Conservation (phyloP, 2,113 vertebrate genomes). For the Ovibos moschatus region DNA sequence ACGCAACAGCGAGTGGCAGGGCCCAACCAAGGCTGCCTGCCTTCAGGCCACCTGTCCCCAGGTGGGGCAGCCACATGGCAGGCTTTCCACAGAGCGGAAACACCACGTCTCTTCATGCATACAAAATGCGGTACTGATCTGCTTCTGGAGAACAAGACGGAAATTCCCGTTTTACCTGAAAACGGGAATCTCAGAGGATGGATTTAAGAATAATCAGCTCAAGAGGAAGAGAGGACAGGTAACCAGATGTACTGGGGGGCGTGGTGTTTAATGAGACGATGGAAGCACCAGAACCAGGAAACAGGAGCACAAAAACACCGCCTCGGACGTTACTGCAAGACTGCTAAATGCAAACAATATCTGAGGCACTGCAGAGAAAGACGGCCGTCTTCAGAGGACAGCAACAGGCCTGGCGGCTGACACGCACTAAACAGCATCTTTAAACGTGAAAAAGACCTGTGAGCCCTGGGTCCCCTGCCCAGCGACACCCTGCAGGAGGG, state of each 20-base stretch:
- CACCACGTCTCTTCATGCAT: rapidly evolving
- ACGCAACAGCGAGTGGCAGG: neutral
- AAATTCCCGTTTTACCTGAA: neutral
- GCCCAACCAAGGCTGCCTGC: neutral
- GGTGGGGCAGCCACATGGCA: neutral
- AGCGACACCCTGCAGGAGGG: neutral
- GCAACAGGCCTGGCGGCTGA: rapidly evolving
- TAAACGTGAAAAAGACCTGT: too few relatives aligned
- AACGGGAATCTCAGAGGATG: neutral
- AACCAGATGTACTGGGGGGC: neutral
- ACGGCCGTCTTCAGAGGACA: rapidly evolving
- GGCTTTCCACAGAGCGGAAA: neutral
- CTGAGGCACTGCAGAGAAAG: too few relatives aligned
- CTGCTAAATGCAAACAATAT: neutral
- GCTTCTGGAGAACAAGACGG: neutral
- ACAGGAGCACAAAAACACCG: neutral
- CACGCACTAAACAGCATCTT: neutral
- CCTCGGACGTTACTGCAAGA: rapidly evolving
- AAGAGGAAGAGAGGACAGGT: neutral
- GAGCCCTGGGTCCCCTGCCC: rapidly evolving
- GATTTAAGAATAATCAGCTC: neutral
- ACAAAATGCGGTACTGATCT: rapidly evolving
- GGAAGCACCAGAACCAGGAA: rapidly evolving
- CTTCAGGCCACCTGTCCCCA: neutral
- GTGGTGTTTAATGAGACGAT: rapidly evolving